A percentile compares a stretch with the other conserved stretches of the same genome.
phyloP scores from a whole-genome alignment of 2,113 vertebrate species.

The Eolophus roseicapilla region DNA sequence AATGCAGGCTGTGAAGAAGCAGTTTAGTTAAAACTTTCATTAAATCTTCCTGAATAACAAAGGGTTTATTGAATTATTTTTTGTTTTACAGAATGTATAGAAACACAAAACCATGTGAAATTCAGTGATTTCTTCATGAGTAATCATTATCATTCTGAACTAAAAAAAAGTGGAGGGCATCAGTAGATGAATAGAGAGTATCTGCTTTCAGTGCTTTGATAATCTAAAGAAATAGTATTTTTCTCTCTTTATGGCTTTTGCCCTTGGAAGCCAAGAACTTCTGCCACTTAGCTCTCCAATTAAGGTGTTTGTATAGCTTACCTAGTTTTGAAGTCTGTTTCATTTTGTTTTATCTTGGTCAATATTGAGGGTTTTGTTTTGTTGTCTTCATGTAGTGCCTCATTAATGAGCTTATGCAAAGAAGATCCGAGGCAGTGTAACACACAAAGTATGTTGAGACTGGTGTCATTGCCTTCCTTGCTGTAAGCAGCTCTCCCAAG shows the following conservation, averaged over 20 bases:
- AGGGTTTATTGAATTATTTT: neutral
- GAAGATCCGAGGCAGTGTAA: neutral
- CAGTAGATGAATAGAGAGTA: neutral
- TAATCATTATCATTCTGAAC: neutral
- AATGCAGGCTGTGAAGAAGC: neutral
- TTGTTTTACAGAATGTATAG: neutral
- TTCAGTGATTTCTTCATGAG: neutral
- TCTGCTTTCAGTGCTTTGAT: neutral
- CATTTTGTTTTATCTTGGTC: neutral
- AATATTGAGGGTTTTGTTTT: neutral
- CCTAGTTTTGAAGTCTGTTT: neutral
- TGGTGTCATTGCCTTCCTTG: neutral
- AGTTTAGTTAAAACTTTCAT: neutral
- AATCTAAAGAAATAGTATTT: neutral
- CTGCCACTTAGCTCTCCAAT: neutral
- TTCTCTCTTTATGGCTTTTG: neutral
- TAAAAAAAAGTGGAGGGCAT: neutral
- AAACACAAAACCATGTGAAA: neutral
- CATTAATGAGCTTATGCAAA: neutral
- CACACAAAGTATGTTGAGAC: neutral
- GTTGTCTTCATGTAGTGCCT: neutral
- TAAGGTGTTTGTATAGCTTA: neutral
- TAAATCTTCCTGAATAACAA: neutral
- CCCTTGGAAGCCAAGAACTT: neutral
- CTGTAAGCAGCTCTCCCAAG: neutral